A percentile compares a stretch with the other conserved stretches of the same genome.
These are phyloP conservation scores for Meteorus cinctellus DNA, from an alignment of 2,888 invertebrate genomes.

Conservation along the genomic window DNA sequence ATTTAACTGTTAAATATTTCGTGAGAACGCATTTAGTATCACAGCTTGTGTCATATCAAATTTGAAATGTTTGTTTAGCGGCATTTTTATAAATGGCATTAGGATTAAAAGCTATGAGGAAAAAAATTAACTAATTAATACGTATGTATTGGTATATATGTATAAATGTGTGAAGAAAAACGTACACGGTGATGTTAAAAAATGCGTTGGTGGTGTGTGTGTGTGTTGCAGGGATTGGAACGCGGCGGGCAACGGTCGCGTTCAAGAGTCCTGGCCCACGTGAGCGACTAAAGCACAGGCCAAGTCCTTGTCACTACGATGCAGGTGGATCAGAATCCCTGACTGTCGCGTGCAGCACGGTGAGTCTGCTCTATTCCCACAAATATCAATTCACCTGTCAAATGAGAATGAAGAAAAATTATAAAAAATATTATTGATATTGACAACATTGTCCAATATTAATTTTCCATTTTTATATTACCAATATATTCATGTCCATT, in stretches of 20 bases:
- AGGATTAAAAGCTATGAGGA: too few species aligned
- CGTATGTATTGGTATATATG: neutral
- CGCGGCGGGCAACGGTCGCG: constrained; percentile 71
- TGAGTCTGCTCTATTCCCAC: constrained; percentile 60
- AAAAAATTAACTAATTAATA: neutral
- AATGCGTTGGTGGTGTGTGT: constrained; percentile 46
- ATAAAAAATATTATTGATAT: too few species aligned
- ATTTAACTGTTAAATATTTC: neutral
- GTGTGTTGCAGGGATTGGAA: constrained; percentile 72
- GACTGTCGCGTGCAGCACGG: constrained; percentile 69
- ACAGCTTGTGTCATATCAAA: neutral
- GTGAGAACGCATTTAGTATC: neutral
- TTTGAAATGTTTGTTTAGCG: too few species aligned
- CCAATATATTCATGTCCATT: too few species aligned
- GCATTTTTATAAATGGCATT: too few species aligned
- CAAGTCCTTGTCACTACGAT: constrained; percentile 64
- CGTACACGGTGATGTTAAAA: constrained; percentile 31
- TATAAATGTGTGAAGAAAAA: neutral
- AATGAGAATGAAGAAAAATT: neutral
- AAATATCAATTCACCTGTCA: constrained; percentile 13
- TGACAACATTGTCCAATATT: constrained; percentile 6
- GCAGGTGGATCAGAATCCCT: constrained; percentile 68
- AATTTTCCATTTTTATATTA: neutral
- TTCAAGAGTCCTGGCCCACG: constrained; percentile 73
- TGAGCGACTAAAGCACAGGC: constrained; percentile 68